Evolutionary conservation across 2,888 invertebrate species (phyloP).

Genomic region (Ophion costatus): DNA sequence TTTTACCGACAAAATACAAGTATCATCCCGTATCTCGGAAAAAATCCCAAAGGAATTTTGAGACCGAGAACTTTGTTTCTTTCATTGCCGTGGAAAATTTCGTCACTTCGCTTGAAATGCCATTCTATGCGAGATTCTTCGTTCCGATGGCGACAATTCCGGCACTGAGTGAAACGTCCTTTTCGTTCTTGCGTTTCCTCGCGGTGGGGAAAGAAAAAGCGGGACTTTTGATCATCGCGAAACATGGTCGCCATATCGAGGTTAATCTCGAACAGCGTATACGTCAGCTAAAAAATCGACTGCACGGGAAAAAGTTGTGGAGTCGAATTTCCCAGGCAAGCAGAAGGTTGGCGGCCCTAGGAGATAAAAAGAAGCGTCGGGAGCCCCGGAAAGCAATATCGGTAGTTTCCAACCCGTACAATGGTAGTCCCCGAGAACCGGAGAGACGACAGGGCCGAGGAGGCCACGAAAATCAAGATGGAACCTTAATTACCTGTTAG

Average conservation of each 20-base stretch:
- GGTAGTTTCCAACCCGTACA: slow-evolving; percentile 28
- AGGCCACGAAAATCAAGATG: slow-evolving; percentile 71
- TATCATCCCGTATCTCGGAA: slow-evolving; percentile 28
- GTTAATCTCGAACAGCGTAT: slow-evolving; percentile 42
- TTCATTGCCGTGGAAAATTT: slow-evolving; percentile 41
- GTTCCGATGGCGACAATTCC: slow-evolving; percentile 25
- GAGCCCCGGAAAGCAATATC: slow-evolving; percentile 39
- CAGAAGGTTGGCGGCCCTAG: slow-evolving; percentile 30
- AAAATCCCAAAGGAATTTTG: slow-evolving; percentile 57
- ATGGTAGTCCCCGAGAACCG: slow-evolving; percentile 3
- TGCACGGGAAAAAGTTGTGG: slow-evolving; percentile 38
- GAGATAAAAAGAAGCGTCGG: slow-evolving; percentile 1
- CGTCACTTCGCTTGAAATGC: slow-evolving; percentile 33
- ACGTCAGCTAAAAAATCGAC: slow-evolving; percentile 36
- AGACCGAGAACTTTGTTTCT: slow-evolving; percentile 33
- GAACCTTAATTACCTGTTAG: slow-evolving; percentile 77
- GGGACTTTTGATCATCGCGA: slow-evolving; percentile 74
- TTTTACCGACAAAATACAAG: slow-evolving; percentile 71
- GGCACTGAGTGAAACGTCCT: slow-evolving; percentile 14
- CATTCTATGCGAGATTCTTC: slow-evolving; percentile 1
- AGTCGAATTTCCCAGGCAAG: slow-evolving; percentile 40
- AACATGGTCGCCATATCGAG: slow-evolving; percentile 60
- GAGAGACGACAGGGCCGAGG: slow-evolving; percentile 40
- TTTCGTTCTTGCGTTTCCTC: neutral
- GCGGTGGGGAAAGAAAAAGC: slow-evolving; percentile 56